Conservation (phyloP, 2,797 vertebrate genomes). For the Poeciliopsis presidionis region DNA sequence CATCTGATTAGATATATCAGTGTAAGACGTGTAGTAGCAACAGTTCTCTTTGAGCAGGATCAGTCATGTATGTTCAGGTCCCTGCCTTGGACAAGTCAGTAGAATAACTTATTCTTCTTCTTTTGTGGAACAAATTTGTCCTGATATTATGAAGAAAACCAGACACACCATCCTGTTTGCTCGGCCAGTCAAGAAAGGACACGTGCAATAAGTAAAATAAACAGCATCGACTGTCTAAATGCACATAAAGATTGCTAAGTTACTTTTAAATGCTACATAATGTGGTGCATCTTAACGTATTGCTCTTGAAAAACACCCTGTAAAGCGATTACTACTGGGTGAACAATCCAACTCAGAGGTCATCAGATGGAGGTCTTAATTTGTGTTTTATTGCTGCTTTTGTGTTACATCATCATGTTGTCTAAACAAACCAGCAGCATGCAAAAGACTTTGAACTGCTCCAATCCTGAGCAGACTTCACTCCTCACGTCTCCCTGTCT, state of each 20-base stretch:
- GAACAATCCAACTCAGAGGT: slow-evolving; percentile 40
- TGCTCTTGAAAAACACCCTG: slow-evolving; percentile 34
- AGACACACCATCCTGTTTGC: background rate
- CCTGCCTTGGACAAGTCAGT: background rate
- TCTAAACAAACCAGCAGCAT: slow-evolving; percentile 64
- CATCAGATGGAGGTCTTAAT: slow-evolving; percentile 61
- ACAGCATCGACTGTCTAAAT: slow-evolving; percentile 11
- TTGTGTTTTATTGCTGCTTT: slow-evolving; percentile 62
- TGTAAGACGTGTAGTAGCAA: background rate
- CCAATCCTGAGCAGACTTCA: slow-evolving; percentile 32
- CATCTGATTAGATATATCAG: slow-evolving; percentile 4
- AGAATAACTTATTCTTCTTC: background rate
- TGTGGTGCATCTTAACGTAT: slow-evolving; percentile 26
- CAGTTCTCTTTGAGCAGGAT: background rate
- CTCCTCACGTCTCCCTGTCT: slow-evolving; percentile 33
- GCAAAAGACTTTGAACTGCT: slow-evolving; percentile 40
- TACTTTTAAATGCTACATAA: slow-evolving; percentile 15
- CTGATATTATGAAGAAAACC: background rate
- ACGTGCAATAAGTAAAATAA: background rate
- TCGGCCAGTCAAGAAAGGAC: background rate
- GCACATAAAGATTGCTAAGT: slow-evolving; percentile 4
- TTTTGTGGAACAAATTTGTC: background rate
- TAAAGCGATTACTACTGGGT: slow-evolving; percentile 21
- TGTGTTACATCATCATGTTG: slow-evolving; percentile 60
- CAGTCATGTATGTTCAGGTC: background rate